phyloP scores from a whole-genome alignment of 2,797 vertebrate genomes.

The Nannoperca obscura region DNA sequence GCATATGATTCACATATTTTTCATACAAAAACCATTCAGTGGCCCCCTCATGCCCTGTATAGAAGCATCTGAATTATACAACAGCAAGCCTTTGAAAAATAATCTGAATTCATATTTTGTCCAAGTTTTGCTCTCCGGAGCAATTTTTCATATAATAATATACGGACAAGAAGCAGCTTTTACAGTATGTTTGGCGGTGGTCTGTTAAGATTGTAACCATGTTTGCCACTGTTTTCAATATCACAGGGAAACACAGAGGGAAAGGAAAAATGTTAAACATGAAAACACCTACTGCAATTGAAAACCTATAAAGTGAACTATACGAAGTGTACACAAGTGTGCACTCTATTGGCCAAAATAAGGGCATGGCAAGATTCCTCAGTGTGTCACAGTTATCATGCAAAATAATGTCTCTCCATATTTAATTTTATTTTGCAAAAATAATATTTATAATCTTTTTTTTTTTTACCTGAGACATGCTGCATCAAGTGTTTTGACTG shows the following conservation, averaged over 20 bases:
- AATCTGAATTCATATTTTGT: not conserved
- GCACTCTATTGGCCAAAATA: not conserved
- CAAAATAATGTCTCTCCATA: slow-evolving; percentile 5
- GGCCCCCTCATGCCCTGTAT: not conserved
- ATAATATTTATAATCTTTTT: not conserved
- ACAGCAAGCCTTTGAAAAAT: not conserved
- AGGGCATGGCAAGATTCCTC: not conserved
- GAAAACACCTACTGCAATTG: not conserved
- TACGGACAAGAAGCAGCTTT: not conserved
- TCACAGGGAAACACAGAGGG: not conserved
- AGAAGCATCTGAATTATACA: not conserved
- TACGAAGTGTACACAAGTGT: not conserved
- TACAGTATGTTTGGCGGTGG: not conserved
- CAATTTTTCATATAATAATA: not conserved
- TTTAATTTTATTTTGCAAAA: not conserved
- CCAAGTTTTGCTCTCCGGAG: not conserved
- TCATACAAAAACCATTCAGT: too few relatives aligned
- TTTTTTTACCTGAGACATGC: not conserved
- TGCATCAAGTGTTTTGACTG: not conserved
- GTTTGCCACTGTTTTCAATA: not conserved
- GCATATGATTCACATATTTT: too few relatives aligned
- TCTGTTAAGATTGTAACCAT: not conserved
- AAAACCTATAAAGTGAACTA: not conserved
- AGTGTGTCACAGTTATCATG: not conserved
- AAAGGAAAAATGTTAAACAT: not conserved